A percentile compares a stretch with the other conserved stretches of the same genome.
phyloP scores from a whole-genome alignment of 2,888 invertebrate species.

The Pediacus dermestoides region DNA sequence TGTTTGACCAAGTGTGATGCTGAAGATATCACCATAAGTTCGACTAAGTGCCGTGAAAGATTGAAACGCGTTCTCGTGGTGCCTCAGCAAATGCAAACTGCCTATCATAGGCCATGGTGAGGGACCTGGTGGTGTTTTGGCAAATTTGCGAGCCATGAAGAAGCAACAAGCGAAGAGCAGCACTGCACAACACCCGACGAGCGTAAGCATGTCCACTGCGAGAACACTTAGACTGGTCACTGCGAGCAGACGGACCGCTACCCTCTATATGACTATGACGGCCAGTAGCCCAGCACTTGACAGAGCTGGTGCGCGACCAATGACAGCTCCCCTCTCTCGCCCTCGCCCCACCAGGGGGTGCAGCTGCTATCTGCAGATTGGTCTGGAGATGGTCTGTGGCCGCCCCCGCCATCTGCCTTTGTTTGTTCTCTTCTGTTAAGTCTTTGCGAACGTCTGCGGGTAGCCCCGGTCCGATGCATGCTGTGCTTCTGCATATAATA shows the following conservation, averaged over 20 bases:
- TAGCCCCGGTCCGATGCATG: too few species aligned
- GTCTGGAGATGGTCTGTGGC: constrained; percentile 34
- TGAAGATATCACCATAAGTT: constrained; percentile 70
- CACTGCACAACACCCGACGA: constrained; percentile 43
- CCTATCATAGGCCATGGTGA: constrained; percentile 67
- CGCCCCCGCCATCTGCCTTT: constrained; percentile 40
- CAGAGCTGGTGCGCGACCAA: constrained; percentile 42
- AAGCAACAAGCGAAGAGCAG: constrained; percentile 36
- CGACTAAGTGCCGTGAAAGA: constrained; percentile 67
- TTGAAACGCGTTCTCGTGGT: constrained; percentile 65
- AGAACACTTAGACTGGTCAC: constrained; percentile 40
- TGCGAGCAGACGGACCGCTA: constrained; percentile 45
- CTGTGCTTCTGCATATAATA: too few species aligned
- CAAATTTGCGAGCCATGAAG: constrained; percentile 27
- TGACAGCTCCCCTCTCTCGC: constrained; percentile 39
- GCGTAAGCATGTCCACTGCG: constrained; percentile 45
- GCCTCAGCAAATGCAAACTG: constrained; percentile 64
- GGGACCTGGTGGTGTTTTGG: constrained; percentile 61
- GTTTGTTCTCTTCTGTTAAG: too few species aligned
- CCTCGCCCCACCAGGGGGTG: constrained; percentile 44
- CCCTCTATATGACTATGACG: constrained; percentile 49
- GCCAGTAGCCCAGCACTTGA: constrained; percentile 28
- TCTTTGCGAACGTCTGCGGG: too few species aligned
- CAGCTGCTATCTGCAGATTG: constrained; percentile 41
- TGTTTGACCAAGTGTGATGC: constrained; percentile 63